phyloP scores from a whole-genome alignment of 2,113 vertebrate genomes.

The Crocuta crocuta region DNA sequence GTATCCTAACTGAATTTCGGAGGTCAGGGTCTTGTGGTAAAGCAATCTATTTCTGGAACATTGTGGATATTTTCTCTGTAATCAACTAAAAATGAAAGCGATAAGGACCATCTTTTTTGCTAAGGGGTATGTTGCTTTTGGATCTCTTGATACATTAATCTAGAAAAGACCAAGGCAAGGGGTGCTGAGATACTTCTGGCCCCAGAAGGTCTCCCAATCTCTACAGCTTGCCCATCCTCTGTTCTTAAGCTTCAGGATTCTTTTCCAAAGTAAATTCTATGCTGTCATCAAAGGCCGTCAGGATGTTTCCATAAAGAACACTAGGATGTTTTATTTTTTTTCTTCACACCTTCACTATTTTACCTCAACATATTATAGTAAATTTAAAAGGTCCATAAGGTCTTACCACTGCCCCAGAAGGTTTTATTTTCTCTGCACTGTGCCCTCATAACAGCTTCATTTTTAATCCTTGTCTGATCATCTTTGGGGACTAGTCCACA shows the following conservation, averaged over 20 bases:
- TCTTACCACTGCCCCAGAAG: background rate
- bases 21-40: fast-evolving
- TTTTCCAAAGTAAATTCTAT: background rate
- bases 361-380: constrained; percentile 30
- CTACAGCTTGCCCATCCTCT: background rate
- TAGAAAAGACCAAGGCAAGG: constrained; percentile 12
- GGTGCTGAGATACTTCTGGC: background rate
- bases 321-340: background rate
- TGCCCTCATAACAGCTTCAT: background rate
- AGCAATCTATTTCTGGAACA: background rate
- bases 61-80: background rate
- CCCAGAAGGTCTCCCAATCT: background rate
- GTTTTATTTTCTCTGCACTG: background rate
- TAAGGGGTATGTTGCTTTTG: constrained; percentile 33
- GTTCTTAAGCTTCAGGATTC: background rate
- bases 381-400: constrained; percentile 12
- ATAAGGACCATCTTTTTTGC: constrained; percentile 33
- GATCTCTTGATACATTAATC: background rate
- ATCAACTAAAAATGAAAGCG: constrained; percentile 37
- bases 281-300: background rate
- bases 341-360: background rate
- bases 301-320: constrained; percentile 10
- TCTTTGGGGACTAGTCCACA: background rate
- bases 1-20: background rate
- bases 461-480: background rate